Evolutionary conservation across 2,888 invertebrate species (phyloP).

Genomic region (Agapostemon virescens): DNA sequence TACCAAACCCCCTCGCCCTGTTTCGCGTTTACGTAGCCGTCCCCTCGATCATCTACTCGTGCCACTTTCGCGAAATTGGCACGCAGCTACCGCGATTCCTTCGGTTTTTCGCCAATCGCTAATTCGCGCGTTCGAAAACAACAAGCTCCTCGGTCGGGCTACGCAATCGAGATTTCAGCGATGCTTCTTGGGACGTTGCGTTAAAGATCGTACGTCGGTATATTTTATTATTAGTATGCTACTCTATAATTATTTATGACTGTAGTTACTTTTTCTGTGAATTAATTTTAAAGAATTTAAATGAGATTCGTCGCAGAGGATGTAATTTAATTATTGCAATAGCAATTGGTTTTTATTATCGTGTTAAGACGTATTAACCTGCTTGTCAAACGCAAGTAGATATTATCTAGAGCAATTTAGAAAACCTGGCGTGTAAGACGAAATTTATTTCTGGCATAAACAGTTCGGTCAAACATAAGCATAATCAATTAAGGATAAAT

Average conservation of each 20-base stretch:
- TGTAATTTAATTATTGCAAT: no score
- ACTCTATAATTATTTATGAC: no score
- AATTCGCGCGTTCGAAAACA: neutral
- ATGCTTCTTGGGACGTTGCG: neutral
- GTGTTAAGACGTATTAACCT: neutral
- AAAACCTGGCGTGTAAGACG: neutral
- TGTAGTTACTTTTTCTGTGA: no score
- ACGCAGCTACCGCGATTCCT: neutral
- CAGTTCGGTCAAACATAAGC: no score
- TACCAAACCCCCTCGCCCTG: conserved; percentile 25
- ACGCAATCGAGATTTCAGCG: neutral
- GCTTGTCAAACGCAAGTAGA: no score
- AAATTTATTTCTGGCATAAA: no score
- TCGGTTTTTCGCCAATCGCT: neutral
- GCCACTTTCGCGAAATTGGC: conserved; percentile 6
- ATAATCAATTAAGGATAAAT: no score
- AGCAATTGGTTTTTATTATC: neutral
- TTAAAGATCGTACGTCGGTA: neutral
- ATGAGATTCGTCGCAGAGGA: no score
- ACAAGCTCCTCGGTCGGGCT: neutral
- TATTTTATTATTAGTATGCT: no score
- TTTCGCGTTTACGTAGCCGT: conserved; percentile 36
- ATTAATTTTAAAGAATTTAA: no score
- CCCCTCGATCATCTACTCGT: conserved; percentile 28
- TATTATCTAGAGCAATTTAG: neutral